phyloP scores from a whole-genome alignment of 2,113 vertebrate species.

The Rhynchopsitta pachyrhyncha region DNA sequence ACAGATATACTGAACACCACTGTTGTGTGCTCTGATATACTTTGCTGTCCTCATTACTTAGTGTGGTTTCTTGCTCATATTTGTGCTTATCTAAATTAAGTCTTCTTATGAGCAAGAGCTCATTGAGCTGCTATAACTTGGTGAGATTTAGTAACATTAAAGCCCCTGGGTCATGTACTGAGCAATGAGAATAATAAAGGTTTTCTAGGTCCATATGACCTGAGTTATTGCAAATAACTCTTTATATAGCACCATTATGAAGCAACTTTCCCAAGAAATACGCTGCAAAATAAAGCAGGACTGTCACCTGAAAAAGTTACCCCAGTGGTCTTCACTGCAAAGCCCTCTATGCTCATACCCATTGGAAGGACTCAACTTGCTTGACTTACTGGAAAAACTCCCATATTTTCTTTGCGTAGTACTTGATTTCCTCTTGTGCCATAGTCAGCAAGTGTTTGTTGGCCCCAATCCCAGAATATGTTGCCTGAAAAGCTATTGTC shows the following conservation, averaged over 20 bases:
- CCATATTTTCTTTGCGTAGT: constrained; percentile 72
- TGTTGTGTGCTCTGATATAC: neutral
- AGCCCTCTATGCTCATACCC: neutral
- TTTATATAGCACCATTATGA: neutral
- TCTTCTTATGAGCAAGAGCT: neutral
- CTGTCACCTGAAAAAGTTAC: rapidly evolving
- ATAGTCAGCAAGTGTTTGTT: constrained; percentile 76
- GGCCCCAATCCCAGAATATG: constrained; percentile 69
- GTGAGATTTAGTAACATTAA: neutral
- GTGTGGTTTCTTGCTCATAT: neutral
- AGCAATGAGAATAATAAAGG: neutral
- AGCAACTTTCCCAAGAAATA: neutral
- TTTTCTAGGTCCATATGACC: neutral
- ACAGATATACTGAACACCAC: rapidly evolving
- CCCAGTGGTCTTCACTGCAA: neutral
- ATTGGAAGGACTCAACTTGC: rapidly evolving
- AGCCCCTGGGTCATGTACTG: neutral
- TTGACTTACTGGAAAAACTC: constrained; percentile 71
- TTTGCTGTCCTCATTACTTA: neutral
- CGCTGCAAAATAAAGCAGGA: neutral
- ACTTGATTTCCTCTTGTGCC: constrained; percentile 79
- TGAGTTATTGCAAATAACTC: neutral
- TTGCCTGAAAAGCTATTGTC: constrained; percentile 73
- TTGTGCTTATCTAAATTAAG: neutral
- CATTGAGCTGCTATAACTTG: neutral